A percentile compares a stretch with the other conserved stretches of the same genome.
phyloP scores from a whole-genome alignment of 2,797 vertebrate genomes.

The Muscicapa comitata region DNA sequence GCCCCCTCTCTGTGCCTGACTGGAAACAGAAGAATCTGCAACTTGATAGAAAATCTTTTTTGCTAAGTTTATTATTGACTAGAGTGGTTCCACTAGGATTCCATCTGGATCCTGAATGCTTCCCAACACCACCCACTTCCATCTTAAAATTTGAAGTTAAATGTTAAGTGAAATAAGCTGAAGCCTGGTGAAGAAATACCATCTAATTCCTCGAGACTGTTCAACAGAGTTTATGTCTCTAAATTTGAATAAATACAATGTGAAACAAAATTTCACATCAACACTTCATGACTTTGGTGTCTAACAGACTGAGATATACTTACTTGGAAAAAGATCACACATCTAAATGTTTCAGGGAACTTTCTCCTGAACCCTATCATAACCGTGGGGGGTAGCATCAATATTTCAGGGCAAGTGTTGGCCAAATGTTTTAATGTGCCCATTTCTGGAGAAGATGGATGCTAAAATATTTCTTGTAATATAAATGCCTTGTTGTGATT shows the following conservation, averaged over 20 bases:
- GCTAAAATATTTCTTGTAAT: neutral
- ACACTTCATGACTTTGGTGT: neutral
- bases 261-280: neutral
- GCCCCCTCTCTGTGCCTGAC: neutral
- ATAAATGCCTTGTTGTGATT: neutral
- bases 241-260: neutral
- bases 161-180: slow-evolving; percentile 8
- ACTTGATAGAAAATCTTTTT: slow-evolving; percentile 14
- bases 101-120: slow-evolving; percentile 8
- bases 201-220: neutral
- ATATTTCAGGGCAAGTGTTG: neutral
- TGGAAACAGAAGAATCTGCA: slow-evolving; percentile 37
- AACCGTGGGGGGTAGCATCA: fast-evolving
- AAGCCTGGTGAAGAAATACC: neutral
- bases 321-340: neutral
- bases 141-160: slow-evolving; percentile 4
- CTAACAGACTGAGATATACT: neutral
- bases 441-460: neutral
- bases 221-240: neutral
- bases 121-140: slow-evolving; percentile 21
- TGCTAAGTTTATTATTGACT: slow-evolving; percentile 39
- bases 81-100: neutral
- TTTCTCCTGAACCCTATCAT: neutral
- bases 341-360: neutral
- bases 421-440: neutral